Conservation (phyloP, 2,888 invertebrate species). For the Troides aeacus region DNA sequence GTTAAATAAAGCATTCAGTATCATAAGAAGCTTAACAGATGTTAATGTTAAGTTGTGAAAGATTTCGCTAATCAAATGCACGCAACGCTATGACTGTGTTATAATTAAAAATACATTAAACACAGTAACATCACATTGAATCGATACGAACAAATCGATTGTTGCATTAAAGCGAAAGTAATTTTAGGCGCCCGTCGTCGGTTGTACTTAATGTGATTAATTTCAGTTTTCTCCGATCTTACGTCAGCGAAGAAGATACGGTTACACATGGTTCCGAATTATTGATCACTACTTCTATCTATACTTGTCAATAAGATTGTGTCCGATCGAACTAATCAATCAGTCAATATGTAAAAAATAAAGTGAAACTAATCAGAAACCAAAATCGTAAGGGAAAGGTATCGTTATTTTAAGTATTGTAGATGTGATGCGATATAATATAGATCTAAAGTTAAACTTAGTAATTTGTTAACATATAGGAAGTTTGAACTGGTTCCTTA, state of each 20-base stretch:
- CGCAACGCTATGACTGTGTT: constrained; percentile 8
- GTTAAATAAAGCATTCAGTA: not conserved
- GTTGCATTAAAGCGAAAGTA: constrained; percentile 28
- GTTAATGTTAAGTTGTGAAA: not conserved
- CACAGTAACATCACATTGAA: constrained; percentile 10
- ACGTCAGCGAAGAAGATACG: constrained; percentile 25
- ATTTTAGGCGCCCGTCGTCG: constrained; percentile 19
- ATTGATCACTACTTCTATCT: not conserved
- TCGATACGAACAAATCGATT: constrained; percentile 21
- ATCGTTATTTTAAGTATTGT: too few relatives aligned
- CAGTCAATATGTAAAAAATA: too few relatives aligned
- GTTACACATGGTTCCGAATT: constrained; percentile 8
- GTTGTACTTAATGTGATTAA: constrained; percentile 7
- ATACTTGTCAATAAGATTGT: not conserved
- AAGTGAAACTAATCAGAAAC: not conserved
- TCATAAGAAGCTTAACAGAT: not conserved
- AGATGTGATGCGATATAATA: too few relatives aligned
- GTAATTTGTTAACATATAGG: too few relatives aligned
- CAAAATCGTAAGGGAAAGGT: too few relatives aligned
- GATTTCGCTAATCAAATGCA: not conserved
- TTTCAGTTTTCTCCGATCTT: constrained; percentile 23
- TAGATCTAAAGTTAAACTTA: too few relatives aligned
- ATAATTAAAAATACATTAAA: constrained; percentile 31
- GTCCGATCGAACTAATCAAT: not conserved
- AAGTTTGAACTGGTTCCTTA: too few relatives aligned